Conservation (phyloP, 2,797 vertebrate genomes). For the Bradypodion ventrale region DNA sequence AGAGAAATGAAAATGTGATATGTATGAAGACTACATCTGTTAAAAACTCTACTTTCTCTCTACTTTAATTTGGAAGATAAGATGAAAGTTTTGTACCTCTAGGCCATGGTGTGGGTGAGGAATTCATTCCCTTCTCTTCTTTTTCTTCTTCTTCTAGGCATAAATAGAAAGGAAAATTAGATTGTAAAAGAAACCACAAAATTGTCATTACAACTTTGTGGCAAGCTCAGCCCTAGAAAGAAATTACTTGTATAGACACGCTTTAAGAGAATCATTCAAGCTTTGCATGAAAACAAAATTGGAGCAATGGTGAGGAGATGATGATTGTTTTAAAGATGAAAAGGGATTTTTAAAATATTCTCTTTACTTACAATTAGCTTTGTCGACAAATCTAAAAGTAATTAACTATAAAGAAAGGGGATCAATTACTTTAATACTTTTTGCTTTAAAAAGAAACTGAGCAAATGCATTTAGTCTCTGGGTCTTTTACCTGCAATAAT, state of each 20-base stretch:
- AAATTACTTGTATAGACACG: background rate
- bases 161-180: background rate
- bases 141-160: background rate
- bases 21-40: too few relatives aligned
- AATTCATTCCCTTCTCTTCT: background rate
- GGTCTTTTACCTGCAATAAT: conserved; percentile 66
- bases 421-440: conserved; percentile 64
- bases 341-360: conserved; percentile 57
- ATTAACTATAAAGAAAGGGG: conserved; percentile 67
- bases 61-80: background rate
- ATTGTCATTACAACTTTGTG: background rate
- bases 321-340: conserved; percentile 34
- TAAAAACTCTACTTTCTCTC: background rate
- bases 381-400: conserved; percentile 61
- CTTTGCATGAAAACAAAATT: background rate
- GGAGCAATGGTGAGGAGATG: background rate
- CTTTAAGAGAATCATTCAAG: background rate
- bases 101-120: background rate
- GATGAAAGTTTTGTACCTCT: background rate
- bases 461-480: conserved; percentile 67
- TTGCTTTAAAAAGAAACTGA: conserved; percentile 23
- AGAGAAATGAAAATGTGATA: background rate
- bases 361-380: conserved; percentile 55
- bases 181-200: background rate
- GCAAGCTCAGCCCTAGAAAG: background rate